Conservation (phyloP, 2,113 vertebrate species). For the Aphyosemion australe region DNA sequence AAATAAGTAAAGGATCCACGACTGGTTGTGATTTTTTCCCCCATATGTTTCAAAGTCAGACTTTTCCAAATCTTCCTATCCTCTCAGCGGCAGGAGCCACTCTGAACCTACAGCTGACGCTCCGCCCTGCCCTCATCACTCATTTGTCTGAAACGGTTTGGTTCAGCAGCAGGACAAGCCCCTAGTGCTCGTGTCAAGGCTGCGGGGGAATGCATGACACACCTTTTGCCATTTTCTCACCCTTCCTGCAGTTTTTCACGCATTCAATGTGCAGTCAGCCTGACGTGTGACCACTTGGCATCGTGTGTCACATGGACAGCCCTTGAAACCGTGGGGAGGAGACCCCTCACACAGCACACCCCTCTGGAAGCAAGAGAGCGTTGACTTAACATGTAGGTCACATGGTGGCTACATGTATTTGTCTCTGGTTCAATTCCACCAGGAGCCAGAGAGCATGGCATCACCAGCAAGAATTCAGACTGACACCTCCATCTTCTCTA, state of each 20-base stretch:
- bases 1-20: slow-evolving; percentile 44
- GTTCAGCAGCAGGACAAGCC: slow-evolving; percentile 49
- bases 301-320: slow-evolving; percentile 58
- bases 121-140: not conserved
- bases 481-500: not conserved
- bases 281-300: slow-evolving; percentile 61
- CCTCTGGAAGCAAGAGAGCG: slow-evolving; percentile 43
- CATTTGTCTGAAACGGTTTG: slow-evolving; percentile 46
- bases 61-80: slow-evolving; percentile 41
- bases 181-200: slow-evolving; percentile 43
- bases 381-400: slow-evolving; percentile 61
- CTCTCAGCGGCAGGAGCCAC: slow-evolving; percentile 35
- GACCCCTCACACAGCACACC: slow-evolving; percentile 40
- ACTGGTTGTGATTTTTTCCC: slow-evolving; percentile 39
- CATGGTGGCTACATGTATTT: slow-evolving; percentile 30
- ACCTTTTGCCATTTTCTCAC: slow-evolving; percentile 58
- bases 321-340: slow-evolving; percentile 52
- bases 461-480: slow-evolving; percentile 25
- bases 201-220: slow-evolving; percentile 39
- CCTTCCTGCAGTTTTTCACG: slow-evolving; percentile 69
- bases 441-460: slow-evolving; percentile 19
- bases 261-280: slow-evolving; percentile 77
- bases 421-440: slow-evolving; percentile 26
- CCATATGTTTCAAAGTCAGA: slow-evolving; percentile 39
- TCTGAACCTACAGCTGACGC: slow-evolving; percentile 36